Conservation (phyloP, 2,797 vertebrate species). For the Potorous gilbertii region DNA sequence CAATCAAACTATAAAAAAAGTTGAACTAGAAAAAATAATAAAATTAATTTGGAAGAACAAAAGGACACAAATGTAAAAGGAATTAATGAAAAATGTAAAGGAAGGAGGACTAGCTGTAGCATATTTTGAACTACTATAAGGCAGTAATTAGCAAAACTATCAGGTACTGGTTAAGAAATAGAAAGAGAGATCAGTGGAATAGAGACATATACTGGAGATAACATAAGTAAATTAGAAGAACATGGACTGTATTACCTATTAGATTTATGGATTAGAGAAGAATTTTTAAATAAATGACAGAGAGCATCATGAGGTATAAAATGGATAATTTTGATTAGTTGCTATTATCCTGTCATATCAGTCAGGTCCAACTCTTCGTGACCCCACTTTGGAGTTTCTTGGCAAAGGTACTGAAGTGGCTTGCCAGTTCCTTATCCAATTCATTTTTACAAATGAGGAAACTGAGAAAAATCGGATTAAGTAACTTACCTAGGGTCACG, state of each 20-base stretch:
- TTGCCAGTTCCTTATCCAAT: no score
- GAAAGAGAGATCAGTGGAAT: not conserved
- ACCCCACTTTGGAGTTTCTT: no score
- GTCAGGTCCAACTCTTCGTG: no score
- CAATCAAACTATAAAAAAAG: not conserved
- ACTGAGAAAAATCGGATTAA: no score
- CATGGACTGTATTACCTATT: not conserved
- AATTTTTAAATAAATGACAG: not conserved
- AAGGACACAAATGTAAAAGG: not conserved
- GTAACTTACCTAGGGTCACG: no score
- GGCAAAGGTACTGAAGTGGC: no score
- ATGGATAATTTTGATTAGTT: no score
- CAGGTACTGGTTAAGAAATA: not conserved
- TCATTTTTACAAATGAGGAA: no score
- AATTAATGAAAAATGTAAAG: not conserved
- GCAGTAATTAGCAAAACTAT: not conserved
- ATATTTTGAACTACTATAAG: not conserved
- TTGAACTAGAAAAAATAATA: not conserved
- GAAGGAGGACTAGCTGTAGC: not conserved
- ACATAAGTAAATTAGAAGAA: not conserved
- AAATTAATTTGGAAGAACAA: not conserved
- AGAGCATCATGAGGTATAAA: not conserved
- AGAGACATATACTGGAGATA: not conserved
- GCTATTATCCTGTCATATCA: no score
- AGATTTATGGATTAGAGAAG: not conserved